Evolutionary conservation across 2,797 vertebrate genomes (phyloP), one percentile per base, ranked within the genome.

Genomic region (Chaetophractus vellerosus): DNA sequence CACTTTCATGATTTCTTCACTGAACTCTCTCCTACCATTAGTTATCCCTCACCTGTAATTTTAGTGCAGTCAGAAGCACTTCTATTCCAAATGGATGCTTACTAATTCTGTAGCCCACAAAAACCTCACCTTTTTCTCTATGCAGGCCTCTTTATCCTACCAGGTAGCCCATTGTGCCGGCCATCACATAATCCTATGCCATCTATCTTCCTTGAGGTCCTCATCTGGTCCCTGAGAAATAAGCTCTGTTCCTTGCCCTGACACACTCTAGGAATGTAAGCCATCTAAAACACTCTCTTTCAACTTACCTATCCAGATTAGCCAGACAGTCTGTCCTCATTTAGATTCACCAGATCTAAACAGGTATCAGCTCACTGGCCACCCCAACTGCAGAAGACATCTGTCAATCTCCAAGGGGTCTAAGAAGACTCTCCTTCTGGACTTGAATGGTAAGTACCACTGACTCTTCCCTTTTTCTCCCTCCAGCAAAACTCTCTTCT

Each of bases 141-240:
- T 10, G 50, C 12, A 61, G 21, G 10, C 2, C 26, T 61, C 3
- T 36, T 14, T 2, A 45, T 28, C 21, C 5, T 33, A n/a, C n/a
- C 0, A 7, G 1, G 6, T 1, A 12, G 5, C 12, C 12, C 33
- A 84, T 10, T 57, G 21, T n/a, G 1, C 0, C 23, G 21, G 50
- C 1, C 12, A 14, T 68, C 80, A 41, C 36, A 15, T 4, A 31
- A 24, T 2, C 16, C 26, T 18, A 41, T 8, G 0, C 26, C 48
- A 6, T 33, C 59, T 63, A 15, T 80, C 82, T 83, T 61, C 16
- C 7, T 21, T 31, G 26, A 55, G 38, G 19, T 84, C 3, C 9
- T 52, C 21, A 18, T 15, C 4, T 3, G 45, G 9, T 59, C 31
- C 2, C 5, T 59, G 69, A 66, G 12, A 66, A 84, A 33, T 31